Percentiles rank a stretch among this genome's conserved stretches.
Conservation (phyloP, 2,888 invertebrate species). For the Agriotes lineatus region DNA sequence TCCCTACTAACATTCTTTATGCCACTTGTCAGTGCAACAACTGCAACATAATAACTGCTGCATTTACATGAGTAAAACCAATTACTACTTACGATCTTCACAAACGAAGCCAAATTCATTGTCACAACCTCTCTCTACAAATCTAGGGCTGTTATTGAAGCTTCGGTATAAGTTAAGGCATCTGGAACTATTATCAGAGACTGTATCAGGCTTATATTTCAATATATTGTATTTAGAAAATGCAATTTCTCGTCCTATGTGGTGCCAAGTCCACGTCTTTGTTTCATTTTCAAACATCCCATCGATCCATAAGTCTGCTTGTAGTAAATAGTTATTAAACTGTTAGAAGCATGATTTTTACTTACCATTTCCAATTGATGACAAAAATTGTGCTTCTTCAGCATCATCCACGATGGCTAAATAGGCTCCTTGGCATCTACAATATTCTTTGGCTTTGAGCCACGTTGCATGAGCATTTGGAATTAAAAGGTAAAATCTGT, state of each 20-base stretch:
- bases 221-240: neutral
- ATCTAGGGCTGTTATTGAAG: neutral
- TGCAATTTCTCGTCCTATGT: neutral
- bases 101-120: constrained; percentile 1
- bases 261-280: neutral
- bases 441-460: neutral
- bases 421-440: neutral
- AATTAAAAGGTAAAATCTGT: neutral
- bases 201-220: neutral
- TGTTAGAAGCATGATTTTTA: no score
- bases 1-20: neutral
- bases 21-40: neutral
- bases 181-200: neutral
- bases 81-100: neutral
- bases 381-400: neutral
- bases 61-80: neutral
- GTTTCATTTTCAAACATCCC: neutral
- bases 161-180: constrained; percentile 1
- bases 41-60: neutral
- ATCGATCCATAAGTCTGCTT: constrained; percentile 2
- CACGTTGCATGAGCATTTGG: neutral
- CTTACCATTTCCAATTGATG: constrained; percentile 1
- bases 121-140: neutral
- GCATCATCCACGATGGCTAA: neutral
- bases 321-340: no score